phyloP scores from a whole-genome alignment of 2,888 invertebrate genomes.

The Hypomecis atomaria region DNA sequence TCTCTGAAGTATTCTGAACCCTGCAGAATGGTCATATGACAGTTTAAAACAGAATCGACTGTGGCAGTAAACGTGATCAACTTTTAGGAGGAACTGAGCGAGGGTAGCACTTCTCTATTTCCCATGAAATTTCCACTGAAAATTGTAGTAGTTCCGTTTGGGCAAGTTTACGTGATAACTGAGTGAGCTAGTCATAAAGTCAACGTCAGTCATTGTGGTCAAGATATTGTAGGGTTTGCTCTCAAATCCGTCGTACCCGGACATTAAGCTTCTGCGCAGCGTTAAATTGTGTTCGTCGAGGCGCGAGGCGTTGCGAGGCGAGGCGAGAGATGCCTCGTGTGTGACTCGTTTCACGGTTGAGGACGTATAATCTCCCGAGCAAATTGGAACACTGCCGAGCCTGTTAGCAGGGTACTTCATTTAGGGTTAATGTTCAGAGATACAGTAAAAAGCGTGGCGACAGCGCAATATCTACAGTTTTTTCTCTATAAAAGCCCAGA shows the following conservation, averaged over 20 bases:
- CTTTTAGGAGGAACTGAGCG: not conserved
- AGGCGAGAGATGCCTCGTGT: not conserved
- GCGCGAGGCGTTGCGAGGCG: not conserved
- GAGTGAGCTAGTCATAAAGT: too few species aligned
- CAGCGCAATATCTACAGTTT: too few species aligned
- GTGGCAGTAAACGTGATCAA: not conserved
- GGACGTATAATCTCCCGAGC: not conserved
- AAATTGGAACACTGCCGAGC: not conserved
- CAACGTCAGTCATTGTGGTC: too few species aligned
- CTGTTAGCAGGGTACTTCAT: conserved; percentile 6
- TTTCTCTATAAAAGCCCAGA: too few species aligned
- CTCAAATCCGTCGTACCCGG: not conserved
- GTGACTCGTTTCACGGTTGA: conserved; percentile 4
- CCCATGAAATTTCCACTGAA: too few species aligned
- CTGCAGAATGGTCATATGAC: not conserved
- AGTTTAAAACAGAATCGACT: not conserved
- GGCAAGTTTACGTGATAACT: too few species aligned
- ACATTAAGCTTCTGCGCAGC: not conserved
- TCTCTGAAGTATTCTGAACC: not conserved
- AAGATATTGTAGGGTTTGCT: too few species aligned
- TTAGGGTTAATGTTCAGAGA: conserved; percentile 11
- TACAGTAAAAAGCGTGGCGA: too few species aligned
- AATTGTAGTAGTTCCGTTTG: too few species aligned
- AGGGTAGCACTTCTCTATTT: too few species aligned
- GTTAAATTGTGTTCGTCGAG: not conserved